These are phyloP conservation scores for Leucophenga varia DNA, from an alignment of 1,140 invertebrate genomes.

Conservation along the genomic window DNA sequence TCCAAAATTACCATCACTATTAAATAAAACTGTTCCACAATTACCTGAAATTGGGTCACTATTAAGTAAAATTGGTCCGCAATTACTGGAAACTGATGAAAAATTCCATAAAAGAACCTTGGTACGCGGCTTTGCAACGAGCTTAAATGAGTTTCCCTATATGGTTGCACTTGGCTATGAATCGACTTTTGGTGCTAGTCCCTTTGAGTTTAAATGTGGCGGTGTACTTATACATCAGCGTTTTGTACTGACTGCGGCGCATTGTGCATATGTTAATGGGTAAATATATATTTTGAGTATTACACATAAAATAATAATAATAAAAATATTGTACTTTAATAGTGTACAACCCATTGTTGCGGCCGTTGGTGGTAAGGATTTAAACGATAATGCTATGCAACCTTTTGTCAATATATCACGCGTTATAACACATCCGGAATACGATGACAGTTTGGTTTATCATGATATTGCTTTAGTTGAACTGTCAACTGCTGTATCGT, in stretches of 20 bases:
- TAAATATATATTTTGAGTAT: too few relatives aligned
- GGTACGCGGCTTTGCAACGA: conserved; percentile 1
- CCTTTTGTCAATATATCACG: conserved; percentile 36
- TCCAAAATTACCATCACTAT: too few relatives aligned
- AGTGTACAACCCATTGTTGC: conserved; percentile 10
- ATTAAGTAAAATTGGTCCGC: too few relatives aligned
- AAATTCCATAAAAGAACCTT: too few relatives aligned
- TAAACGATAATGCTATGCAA: conserved; percentile 8
- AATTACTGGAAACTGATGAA: too few relatives aligned
- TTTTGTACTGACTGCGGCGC: conserved; percentile 61
- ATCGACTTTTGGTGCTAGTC: neutral
- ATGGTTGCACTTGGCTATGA: conserved; percentile 12
- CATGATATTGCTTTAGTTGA: conserved; percentile 57
- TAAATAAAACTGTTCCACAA: too few relatives aligned
- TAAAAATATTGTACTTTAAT: too few relatives aligned
- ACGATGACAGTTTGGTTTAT: conserved; percentile 56
- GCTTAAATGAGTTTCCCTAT: conserved; percentile 12
- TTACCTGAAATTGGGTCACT: too few relatives aligned
- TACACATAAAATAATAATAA: too few relatives aligned
- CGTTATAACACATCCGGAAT: conserved; percentile 58
- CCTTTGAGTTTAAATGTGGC: conserved; percentile 14
- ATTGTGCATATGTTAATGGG: conserved; percentile 46
- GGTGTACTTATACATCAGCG: conserved; percentile 9
- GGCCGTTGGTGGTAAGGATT: conserved; percentile 8
- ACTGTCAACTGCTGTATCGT: conserved; percentile 13